Conservation (phyloP, 2,888 invertebrate genomes). For the Drosophila hamatofila region DNA sequence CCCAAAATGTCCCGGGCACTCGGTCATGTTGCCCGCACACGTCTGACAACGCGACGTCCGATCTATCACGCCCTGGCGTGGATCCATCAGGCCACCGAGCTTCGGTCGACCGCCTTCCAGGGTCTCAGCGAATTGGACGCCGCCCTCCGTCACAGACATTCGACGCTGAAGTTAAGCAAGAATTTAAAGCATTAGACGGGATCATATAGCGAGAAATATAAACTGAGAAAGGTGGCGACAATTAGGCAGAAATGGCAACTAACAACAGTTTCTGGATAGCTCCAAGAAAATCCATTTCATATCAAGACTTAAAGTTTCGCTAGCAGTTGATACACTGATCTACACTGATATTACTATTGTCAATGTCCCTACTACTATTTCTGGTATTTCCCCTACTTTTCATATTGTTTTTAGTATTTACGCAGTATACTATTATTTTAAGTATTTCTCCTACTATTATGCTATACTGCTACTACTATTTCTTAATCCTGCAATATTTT, state of each 20-base stretch:
- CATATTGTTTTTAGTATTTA: neutral
- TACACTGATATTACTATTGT: too few relatives aligned
- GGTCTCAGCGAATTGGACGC: slow-evolving; percentile 98
- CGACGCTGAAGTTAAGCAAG: slow-evolving; percentile 88
- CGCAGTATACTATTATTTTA: neutral
- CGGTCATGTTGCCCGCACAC: slow-evolving; percentile 98
- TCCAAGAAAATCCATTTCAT: too few relatives aligned
- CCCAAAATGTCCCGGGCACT: slow-evolving; percentile 99
- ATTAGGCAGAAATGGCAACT: neutral
- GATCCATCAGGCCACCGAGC: slow-evolving; percentile 99
- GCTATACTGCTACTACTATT: too few relatives aligned
- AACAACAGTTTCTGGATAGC: too few relatives aligned
- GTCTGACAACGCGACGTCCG: slow-evolving; percentile 97
- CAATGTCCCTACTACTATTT: too few relatives aligned
- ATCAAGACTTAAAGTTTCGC: too few relatives aligned
- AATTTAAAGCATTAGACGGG: neutral
- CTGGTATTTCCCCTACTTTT: too few relatives aligned
- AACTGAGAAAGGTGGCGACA: neutral
- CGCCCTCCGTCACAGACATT: slow-evolving; percentile 99
- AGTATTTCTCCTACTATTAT: too few relatives aligned
- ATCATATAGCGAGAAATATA: neutral
- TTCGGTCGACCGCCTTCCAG: slow-evolving; percentile 99
- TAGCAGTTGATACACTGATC: too few relatives aligned
- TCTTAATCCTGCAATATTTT: too few relatives aligned
- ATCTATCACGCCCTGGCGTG: slow-evolving; percentile 98